phyloP scores from a whole-genome alignment of 2,888 invertebrate species.

The Linnaemya tessellans region DNA sequence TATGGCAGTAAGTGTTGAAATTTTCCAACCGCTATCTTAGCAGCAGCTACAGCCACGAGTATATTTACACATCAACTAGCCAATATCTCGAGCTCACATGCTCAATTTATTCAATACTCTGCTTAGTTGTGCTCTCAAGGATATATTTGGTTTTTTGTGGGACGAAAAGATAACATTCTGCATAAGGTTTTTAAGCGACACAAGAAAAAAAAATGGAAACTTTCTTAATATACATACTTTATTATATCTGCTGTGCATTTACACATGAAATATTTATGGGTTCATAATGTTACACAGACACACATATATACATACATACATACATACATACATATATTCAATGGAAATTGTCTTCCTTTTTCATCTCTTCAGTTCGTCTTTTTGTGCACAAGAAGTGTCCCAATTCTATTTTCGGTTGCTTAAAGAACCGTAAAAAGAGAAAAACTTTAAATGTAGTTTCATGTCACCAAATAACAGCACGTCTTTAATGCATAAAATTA shows the following conservation, averaged over 20 bases:
- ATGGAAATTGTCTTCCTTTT: conserved; percentile 52
- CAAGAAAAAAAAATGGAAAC: conserved; percentile 11
- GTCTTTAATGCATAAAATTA: conserved; percentile 68
- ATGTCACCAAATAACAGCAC: conserved; percentile 66
- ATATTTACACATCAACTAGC: neutral
- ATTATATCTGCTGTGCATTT: conserved; percentile 28
- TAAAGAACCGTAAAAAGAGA: conserved; percentile 14
- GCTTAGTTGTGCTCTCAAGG: conserved; percentile 38
- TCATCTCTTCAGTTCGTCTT: neutral
- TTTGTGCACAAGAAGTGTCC: conserved; percentile 33
- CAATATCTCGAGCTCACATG: conserved; percentile 16
- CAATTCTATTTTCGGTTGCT: conserved; percentile 47
- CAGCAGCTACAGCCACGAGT: neutral
- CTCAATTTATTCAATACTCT: conserved; percentile 26
- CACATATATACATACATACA: no score
- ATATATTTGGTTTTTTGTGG: neutral
- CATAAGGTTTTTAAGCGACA: neutral
- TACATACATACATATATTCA: conserved; percentile 59
- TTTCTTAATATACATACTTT: conserved; percentile 13
- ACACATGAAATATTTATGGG: conserved; percentile 70
- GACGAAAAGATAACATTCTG: neutral
- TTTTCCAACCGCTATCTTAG: neutral
- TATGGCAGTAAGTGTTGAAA: neutral
- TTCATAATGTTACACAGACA: conserved; percentile 59
- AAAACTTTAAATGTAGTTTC: conserved; percentile 21